These are phyloP conservation scores for Empidonax alnorum DNA, from an alignment of 2,113 vertebrate species.

Conservation along the genomic window DNA sequence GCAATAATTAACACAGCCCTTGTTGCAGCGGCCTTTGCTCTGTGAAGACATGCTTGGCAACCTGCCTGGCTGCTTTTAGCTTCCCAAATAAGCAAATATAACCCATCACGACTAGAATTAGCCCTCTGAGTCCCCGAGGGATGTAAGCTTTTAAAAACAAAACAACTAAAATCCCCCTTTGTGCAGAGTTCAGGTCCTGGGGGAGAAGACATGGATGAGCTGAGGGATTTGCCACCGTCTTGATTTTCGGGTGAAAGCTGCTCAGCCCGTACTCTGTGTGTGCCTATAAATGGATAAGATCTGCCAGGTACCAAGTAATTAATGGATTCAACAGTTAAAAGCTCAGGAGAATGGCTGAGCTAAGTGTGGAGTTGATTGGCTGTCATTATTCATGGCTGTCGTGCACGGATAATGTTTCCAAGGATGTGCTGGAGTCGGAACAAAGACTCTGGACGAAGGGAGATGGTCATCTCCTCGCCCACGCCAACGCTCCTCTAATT, in stretches of 20 bases:
- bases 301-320: neutral
- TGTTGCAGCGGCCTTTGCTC: neutral
- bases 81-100: neutral
- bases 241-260: neutral
- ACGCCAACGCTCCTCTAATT: neutral
- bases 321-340: neutral
- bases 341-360: neutral
- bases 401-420: neutral
- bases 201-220: neutral
- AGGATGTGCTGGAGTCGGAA: neutral
- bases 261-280: neutral
- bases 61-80: neutral
- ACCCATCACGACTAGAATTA: neutral
- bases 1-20: neutral
- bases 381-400: neutral
- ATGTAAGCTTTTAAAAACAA: neutral
- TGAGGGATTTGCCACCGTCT: neutral
- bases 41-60: neutral
- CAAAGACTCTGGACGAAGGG: neutral
- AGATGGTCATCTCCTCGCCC: rapidly evolving
- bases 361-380: rapidly evolving
- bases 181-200: neutral
- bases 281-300: neutral
- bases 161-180: neutral
- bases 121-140: neutral